These are phyloP conservation scores for Matsumyia berberina DNA, from an alignment of 2,888 invertebrate genomes.

Conservation along the genomic window DNA sequence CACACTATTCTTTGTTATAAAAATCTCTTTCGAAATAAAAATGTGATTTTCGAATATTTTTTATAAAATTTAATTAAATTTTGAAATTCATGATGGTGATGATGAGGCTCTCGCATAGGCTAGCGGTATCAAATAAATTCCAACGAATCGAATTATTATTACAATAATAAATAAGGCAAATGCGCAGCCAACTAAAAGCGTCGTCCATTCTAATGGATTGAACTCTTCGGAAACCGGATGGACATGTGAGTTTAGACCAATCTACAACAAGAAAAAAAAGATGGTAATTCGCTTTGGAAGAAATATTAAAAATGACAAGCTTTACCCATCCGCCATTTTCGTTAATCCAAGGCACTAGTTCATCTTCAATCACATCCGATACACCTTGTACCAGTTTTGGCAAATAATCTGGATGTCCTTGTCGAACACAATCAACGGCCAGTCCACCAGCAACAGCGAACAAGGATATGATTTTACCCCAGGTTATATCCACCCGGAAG, in stretches of 20 bases:
- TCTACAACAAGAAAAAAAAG: conserved; percentile 77
- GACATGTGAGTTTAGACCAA: conserved; percentile 83
- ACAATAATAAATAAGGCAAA: conserved; percentile 82
- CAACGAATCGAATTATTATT: conserved; percentile 81
- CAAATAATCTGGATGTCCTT: conserved; percentile 91
- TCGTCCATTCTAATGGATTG: conserved; percentile 83
- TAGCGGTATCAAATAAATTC: conserved; percentile 74
- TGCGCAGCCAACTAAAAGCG: conserved; percentile 81
- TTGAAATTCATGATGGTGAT: conserved; percentile 9
- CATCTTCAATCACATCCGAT: conserved; percentile 89
- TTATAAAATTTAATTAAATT: not conserved
- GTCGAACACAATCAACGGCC: conserved; percentile 91
- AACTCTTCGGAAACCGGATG: conserved; percentile 81
- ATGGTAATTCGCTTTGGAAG: not conserved
- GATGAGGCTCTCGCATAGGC: conserved; percentile 43
- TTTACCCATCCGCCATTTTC: conserved; percentile 94
- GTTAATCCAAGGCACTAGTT: conserved; percentile 91
- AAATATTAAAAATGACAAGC: conserved; percentile 8
- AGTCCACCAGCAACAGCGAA: conserved; percentile 93
- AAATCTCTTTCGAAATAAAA: not conserved
- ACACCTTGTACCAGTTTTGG: conserved; percentile 91
- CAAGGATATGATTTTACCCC: conserved; percentile 92
- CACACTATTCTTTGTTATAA: no score
- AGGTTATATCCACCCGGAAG: conserved; percentile 89
- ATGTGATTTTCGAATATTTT: not conserved